These are phyloP conservation scores for Limnephilus rhombicus DNA, from an alignment of 2,888 invertebrate genomes.

Conservation along the genomic window DNA sequence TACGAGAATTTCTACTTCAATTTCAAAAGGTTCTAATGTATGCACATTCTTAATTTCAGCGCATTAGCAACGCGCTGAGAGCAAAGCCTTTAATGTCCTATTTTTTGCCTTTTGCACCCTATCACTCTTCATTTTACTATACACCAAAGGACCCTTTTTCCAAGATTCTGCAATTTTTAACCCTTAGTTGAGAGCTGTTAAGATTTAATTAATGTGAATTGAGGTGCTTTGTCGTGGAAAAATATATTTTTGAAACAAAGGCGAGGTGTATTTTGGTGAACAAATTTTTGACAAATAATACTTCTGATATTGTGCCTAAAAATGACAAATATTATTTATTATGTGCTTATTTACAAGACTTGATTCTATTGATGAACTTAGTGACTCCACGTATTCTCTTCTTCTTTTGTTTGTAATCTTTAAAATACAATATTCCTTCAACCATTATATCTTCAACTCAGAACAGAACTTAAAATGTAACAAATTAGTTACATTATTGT, in stretches of 20 bases:
- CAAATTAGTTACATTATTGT: too few species aligned
- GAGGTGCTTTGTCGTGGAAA: neutral
- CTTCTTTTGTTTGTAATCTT: too few species aligned
- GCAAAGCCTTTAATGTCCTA: slow-evolving; percentile 14
- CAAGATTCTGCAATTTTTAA: neutral
- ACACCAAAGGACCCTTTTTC: neutral
- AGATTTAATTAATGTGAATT: neutral
- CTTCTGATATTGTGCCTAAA: too few species aligned
- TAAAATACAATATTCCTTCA: too few species aligned
- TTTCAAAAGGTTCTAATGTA: slow-evolving; percentile 13
- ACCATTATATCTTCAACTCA: too few species aligned
- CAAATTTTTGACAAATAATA: neutral
- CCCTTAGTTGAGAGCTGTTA: neutral
- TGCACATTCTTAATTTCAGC: slow-evolving; percentile 26
- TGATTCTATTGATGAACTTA: neutral
- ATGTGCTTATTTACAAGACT: neutral
- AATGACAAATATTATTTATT: too few species aligned
- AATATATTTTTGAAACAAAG: neutral
- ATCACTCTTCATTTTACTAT: neutral
- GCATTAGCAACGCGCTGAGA: neutral
- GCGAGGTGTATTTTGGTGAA: neutral
- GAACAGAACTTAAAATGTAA: too few species aligned
- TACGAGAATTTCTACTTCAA: neutral
- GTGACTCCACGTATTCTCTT: too few species aligned
- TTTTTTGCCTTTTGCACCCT: neutral